Evolutionary conservation across 2,797 vertebrate species (phyloP).

Genomic region (Lophotriccus pileatus): DNA sequence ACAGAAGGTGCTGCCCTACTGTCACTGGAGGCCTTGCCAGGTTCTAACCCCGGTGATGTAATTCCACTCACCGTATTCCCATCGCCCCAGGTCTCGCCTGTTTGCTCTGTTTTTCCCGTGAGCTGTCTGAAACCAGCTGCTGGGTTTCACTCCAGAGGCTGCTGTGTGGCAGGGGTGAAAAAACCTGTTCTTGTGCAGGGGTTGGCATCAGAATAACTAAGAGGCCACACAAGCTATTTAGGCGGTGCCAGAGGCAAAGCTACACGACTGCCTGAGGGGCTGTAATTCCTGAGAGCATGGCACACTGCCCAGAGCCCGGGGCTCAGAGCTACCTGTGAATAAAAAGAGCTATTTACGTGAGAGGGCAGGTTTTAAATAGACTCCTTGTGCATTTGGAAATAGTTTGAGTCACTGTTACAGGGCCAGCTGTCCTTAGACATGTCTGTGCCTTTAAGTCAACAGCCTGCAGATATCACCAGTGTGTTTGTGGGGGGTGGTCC

Average conservation of each 20-base stretch:
- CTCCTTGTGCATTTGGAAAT: conserved; percentile 4
- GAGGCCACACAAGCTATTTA: not conserved
- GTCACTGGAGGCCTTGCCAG: not conserved
- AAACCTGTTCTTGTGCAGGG: not conserved
- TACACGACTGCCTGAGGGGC: not conserved
- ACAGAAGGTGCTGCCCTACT: not conserved
- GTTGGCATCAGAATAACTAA: not conserved
- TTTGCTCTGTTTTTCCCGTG: not conserved
- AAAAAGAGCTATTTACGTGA: conserved; percentile 30
- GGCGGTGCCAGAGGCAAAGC: conserved; percentile 35
- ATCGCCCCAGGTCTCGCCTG: not conserved
- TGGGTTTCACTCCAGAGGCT: not conserved
- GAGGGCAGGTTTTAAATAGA: conserved; percentile 50
- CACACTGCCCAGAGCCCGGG: not conserved
- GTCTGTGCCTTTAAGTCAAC: not conserved
- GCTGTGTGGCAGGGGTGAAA: not conserved
- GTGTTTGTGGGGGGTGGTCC: not conserved
- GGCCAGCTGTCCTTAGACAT: conserved; percentile 23
- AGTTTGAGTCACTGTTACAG: conserved; percentile 12
- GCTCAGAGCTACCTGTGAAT: conserved; percentile 35
- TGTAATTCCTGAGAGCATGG: conserved; percentile 3
- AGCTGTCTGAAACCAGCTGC: not conserved
- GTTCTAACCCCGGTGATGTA: not conserved
- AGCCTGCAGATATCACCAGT: not conserved
- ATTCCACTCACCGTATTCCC: not conserved